Evolutionary conservation across 1,140 invertebrate species (phyloP), one percentile per base, ranked within the genome.

Genomic region (Hesperophylax magnus): DNA sequence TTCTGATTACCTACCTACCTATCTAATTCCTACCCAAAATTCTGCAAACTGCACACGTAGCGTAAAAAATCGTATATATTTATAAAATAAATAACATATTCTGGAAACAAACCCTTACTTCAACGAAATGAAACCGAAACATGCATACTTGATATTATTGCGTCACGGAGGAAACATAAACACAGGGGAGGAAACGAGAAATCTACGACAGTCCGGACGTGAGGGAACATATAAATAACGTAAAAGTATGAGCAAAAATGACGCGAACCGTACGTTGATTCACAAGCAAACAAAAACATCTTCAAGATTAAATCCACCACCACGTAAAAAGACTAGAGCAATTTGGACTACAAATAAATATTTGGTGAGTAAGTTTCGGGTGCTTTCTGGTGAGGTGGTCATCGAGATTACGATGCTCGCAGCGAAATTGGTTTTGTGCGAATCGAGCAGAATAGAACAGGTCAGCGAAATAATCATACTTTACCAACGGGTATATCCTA

Each of bases 211-310:
- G 27, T 47, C n/a, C n/a, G 47, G 24, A 71, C 34, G 22, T 47
- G 22, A 53, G 34, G 39, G 63, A 67, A 67, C 9, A 67, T 27
- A 67, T 67, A 71, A 71, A 52, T 47, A 71, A 71, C 67, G n/a
- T 14, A 17, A 47, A 52, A 71, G 39, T 53, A 39, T 71, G 39
- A 18, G 9, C 34, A 18, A 52, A 71, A 71, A 71, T 71, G 67
- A 52, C 6, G 31, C 7, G 67, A 67, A 27, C 24, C 27, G n/a
- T 67, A 31, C 63, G 27, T 67, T 31, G 9, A 53, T 71, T 52
- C 65, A 17, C 63, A 67, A 3, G 39, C 15, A 71, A n/a, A 65
- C 34, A 71, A 69, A 69, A 69, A 69, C 39, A 18, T 17, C 14
- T 47, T 6, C 24, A 24, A 22, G 61, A 22, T 27, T 17, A 69